Percentiles rank a stretch among this genome's conserved stretches.
phyloP scores from a whole-genome alignment of 1,140 invertebrate genomes.

The Euwallacea fornicatus region DNA sequence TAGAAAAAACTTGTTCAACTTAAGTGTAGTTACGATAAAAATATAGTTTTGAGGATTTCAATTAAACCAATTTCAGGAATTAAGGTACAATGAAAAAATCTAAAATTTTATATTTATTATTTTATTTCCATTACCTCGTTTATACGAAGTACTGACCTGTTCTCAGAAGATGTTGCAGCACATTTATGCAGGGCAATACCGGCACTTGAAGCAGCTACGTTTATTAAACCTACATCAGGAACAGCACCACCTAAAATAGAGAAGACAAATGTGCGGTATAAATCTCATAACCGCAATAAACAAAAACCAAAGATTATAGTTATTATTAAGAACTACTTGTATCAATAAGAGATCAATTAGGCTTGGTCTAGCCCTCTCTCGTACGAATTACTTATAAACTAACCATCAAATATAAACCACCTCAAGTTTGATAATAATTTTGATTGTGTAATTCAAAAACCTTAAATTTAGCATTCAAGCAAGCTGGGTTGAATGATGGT shows the following conservation, averaged over 20 bases:
- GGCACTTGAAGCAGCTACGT: conserved; percentile 58
- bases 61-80: neutral
- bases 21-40: neutral
- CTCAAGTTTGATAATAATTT: too few species aligned
- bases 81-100: too few species aligned
- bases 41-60: neutral
- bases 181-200: conserved; percentile 59
- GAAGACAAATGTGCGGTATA: neutral
- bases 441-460: neutral
- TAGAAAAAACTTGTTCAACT: neutral
- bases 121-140: neutral
- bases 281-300: too few species aligned
- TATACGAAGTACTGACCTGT: conserved; percentile 11
- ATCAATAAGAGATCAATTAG: too few species aligned
- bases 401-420: too few species aligned
- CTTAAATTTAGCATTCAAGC: too few species aligned
- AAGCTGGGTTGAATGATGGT: too few species aligned
- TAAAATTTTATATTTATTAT: too few species aligned
- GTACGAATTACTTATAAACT: too few species aligned
- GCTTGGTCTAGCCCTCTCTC: too few species aligned
- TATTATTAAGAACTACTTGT: too few species aligned
- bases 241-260: conserved; percentile 47
- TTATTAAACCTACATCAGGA: conserved; percentile 57
- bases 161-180: conserved; percentile 59
- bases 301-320: too few species aligned